Conservation (phyloP, 2,888 invertebrate genomes). For the Eurois occulta region DNA sequence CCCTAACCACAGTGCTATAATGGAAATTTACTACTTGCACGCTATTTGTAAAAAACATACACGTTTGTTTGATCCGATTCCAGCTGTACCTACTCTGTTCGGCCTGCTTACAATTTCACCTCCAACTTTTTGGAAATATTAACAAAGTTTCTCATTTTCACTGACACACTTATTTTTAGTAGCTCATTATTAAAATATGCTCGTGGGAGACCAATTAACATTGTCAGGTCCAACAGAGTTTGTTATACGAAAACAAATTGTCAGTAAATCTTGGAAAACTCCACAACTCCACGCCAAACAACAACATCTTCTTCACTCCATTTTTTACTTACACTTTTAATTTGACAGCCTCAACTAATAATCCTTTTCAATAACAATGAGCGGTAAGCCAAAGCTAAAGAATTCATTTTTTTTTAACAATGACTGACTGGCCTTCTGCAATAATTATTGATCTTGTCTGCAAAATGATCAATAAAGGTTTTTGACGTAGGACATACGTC, state of each 20-base stretch:
- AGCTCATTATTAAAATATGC: conserved; percentile 25
- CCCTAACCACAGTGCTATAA: not conserved
- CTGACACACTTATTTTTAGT: conserved; percentile 21
- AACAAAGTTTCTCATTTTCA: conserved; percentile 22
- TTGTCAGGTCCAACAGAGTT: conserved; percentile 33
- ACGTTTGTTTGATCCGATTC: conserved; percentile 28
- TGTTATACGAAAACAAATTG: conserved; percentile 19
- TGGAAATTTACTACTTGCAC: conserved; percentile 24
- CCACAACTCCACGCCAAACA: conserved; percentile 10
- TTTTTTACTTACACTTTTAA: conserved; percentile 2
- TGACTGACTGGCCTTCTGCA: conserved; percentile 1
- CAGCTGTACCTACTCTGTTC: conserved; percentile 10
- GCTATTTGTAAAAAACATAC: conserved; percentile 29
- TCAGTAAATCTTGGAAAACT: conserved; percentile 32
- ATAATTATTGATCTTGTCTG: not conserved
- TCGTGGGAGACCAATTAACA: conserved; percentile 38
- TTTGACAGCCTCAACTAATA: not conserved
- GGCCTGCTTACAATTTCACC: conserved; percentile 12
- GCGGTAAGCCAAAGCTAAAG: not conserved
- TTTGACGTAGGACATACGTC: conserved; percentile 14
- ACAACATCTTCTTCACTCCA: conserved; percentile 8
- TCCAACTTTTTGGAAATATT: not conserved
- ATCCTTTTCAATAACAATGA: not conserved
- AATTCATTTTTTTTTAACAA: not conserved
- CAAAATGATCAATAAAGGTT: conserved; percentile 2